These are phyloP conservation scores for Hormaphis cornu DNA, from an alignment of 1,140 invertebrate genomes.

Conservation along the genomic window DNA sequence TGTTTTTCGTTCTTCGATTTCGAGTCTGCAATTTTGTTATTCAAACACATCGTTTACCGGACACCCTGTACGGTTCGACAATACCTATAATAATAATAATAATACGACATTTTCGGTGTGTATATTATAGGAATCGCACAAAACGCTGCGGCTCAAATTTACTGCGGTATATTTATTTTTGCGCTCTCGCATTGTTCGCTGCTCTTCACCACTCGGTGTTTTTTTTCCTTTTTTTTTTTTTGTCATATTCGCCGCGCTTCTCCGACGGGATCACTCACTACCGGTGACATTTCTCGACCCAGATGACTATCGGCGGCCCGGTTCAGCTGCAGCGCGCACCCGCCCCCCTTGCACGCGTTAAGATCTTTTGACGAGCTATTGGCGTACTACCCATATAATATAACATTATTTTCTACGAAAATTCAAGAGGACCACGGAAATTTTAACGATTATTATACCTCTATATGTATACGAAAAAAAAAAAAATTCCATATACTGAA, in stretches of 20 bases:
- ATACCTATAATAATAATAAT: no score
- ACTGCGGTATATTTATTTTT: conserved; percentile 25
- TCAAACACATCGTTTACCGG: no score
- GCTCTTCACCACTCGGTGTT: background rate
- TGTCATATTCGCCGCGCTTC: background rate
- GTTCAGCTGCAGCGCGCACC: conserved; percentile 30
- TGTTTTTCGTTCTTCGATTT: no score
- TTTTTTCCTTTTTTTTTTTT: background rate
- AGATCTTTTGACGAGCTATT: conserved; percentile 6
- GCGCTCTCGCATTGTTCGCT: no score
- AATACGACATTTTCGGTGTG: no score
- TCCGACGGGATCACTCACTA: background rate
- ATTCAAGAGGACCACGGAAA: no score
- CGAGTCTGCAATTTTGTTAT: no score
- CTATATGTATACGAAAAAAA: no score
- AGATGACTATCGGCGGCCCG: conserved; percentile 24
- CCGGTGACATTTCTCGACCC: conserved; percentile 12
- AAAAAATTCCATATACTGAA: no score
- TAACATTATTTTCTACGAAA: no score
- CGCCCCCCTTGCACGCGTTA: background rate
- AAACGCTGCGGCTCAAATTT: conserved; percentile 26
- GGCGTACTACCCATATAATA: background rate
- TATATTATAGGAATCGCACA: conserved; percentile 28
- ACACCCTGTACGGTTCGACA: no score
- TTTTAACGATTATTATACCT: no score